A percentile compares a stretch with the other conserved stretches of the same genome.
These are phyloP conservation scores for Genyomyrus donnyi DNA, from an alignment of 2,113 vertebrate genomes.

Conservation along the genomic window DNA sequence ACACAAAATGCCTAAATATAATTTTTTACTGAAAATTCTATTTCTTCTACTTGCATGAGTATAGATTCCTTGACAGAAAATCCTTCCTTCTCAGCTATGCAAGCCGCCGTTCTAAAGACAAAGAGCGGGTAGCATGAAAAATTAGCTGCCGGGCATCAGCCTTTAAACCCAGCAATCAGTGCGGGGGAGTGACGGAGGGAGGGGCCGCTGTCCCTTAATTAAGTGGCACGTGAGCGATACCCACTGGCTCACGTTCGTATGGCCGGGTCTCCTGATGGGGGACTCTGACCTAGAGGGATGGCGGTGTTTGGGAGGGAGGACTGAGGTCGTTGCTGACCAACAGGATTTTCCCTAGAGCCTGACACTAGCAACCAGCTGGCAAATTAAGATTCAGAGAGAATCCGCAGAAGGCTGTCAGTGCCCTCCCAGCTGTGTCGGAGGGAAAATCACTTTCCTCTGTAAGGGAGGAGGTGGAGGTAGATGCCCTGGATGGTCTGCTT, in stretches of 20 bases:
- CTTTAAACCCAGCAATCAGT: conserved; percentile 34
- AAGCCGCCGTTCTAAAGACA: conserved; percentile 29
- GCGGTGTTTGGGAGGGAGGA: background rate
- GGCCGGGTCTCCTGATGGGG: background rate
- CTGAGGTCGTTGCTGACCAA: background rate
- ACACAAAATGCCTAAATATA: background rate
- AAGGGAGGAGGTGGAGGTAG: background rate
- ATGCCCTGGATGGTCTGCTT: background rate
- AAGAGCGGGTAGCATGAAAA: conserved; percentile 28
- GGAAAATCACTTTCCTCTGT: background rate
- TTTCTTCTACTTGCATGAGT: background rate
- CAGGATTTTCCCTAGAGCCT: background rate
- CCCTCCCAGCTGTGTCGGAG: background rate
- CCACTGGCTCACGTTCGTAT: background rate
- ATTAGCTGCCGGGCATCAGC: conserved; percentile 30
- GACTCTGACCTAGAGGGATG: background rate
- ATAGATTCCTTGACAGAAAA: background rate
- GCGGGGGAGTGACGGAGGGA: conserved; percentile 22
- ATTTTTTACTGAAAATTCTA: background rate
- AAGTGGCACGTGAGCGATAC: conserved; percentile 22
- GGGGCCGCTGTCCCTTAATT: conserved; percentile 30
- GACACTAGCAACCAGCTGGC: background rate
- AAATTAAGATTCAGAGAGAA: conserved; percentile 9
- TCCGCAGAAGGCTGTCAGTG: conserved; percentile 10
- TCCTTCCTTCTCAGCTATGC: conserved; percentile 24